These are phyloP conservation scores for Albula glossodonta DNA, from an alignment of 2,113 vertebrate species.

Conservation along the genomic window DNA sequence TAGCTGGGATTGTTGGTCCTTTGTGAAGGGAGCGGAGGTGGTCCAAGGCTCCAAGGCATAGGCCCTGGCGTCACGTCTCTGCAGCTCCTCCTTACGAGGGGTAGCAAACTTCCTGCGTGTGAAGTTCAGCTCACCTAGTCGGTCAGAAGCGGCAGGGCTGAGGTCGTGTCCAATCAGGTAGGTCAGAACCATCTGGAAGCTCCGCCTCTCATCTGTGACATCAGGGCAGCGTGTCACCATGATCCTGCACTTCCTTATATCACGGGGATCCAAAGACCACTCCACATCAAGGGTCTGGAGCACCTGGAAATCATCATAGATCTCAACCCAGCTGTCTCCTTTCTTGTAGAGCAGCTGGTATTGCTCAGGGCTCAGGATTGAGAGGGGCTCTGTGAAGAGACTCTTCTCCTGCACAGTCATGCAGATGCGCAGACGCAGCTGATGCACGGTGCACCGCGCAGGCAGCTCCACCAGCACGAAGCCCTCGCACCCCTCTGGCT, in stretches of 20 bases:
- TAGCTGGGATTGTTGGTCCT: constrained; percentile 45
- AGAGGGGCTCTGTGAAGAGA: constrained; percentile 54
- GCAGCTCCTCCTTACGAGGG: constrained; percentile 60
- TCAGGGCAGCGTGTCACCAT: constrained; percentile 45
- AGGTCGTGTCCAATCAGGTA: constrained; percentile 68
- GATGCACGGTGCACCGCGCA: constrained; percentile 63
- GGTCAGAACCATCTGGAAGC: constrained; percentile 48
- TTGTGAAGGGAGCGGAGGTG: constrained; percentile 51
- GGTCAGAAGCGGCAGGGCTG: constrained; percentile 51
- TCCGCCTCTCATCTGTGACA: constrained; percentile 47
- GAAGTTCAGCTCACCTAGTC: constrained; percentile 66
- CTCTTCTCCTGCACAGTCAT: constrained; percentile 54
- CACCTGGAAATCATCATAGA: constrained; percentile 71
- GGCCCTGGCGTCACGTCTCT: constrained; percentile 44
- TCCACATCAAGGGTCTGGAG: constrained; percentile 65
- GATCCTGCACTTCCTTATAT: constrained; percentile 47
- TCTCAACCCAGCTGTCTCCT: constrained; percentile 65
- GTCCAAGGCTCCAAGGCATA: constrained; percentile 73
- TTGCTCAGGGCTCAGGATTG: constrained; percentile 63
- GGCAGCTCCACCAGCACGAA: constrained; percentile 59
- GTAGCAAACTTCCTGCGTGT: constrained; percentile 69
- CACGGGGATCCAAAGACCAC: constrained; percentile 51
- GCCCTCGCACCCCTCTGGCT: constrained; percentile 12
- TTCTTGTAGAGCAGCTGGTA: constrained; percentile 65
- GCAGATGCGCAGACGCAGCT: constrained; percentile 66